Evolutionary conservation across 1,140 invertebrate species (phyloP).

Genomic region (Arctopsyche grandis): DNA sequence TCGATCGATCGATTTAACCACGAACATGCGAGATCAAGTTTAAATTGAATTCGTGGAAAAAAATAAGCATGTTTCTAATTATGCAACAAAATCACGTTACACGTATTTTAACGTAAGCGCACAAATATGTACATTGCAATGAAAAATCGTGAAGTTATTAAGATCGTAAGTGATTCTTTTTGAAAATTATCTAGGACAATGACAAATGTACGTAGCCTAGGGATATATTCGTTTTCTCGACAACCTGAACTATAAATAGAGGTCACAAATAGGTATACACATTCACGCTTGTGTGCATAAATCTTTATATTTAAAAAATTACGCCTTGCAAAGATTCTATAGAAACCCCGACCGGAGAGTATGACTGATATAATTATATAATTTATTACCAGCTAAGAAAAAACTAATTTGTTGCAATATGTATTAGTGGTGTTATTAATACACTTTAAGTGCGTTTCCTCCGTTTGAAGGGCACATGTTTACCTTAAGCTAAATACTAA

Average conservation of each 20-base stretch:
- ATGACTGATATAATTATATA: no score
- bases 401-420: no score
- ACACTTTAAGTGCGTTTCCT: no score
- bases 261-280: not conserved
- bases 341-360: not conserved
- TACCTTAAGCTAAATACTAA: no score
- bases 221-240: slow-evolving; percentile 20
- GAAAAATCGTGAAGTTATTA: slow-evolving; percentile 16
- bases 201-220: slow-evolving; percentile 14
- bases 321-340: not conserved
- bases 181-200: slow-evolving; percentile 11
- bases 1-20: no score
- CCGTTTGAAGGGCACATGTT: no score
- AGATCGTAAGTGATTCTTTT: not conserved
- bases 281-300: not conserved
- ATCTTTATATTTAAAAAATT: not conserved
- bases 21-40: no score
- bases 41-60: no score
- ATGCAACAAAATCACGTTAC: not conserved
- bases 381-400: no score
- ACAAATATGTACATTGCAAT: not conserved
- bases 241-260: slow-evolving; percentile 2
- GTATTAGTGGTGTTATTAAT: no score
- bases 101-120: not conserved
- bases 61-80: no score